Percentiles rank a stretch among this genome's conserved stretches.
These are phyloP conservation scores for Aculops lycopersici DNA, from an alignment of 1,140 invertebrate genomes.

Conservation along the genomic window DNA sequence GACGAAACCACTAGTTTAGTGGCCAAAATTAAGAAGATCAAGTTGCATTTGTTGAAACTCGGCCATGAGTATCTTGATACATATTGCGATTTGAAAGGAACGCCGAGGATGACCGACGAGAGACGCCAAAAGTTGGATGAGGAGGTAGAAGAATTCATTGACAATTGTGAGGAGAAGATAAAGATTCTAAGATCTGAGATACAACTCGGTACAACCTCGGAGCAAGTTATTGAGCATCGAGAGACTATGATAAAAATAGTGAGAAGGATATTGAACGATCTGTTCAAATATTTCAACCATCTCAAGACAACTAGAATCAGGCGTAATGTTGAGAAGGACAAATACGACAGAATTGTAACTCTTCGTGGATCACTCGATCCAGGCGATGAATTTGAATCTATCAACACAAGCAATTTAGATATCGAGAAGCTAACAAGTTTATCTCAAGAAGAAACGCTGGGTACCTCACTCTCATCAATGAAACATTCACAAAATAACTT, in stretches of 20 bases:
- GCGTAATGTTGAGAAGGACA: slow-evolving; percentile 40
- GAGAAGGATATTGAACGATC: slow-evolving; percentile 20
- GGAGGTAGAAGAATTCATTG: slow-evolving; percentile 47
- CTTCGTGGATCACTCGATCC: not conserved
- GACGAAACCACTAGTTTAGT: slow-evolving; percentile 6
- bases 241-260: slow-evolving; percentile 14
- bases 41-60: slow-evolving; percentile 46
- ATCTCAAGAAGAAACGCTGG: not conserved
- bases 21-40: slow-evolving; percentile 37
- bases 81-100: slow-evolving; percentile 25
- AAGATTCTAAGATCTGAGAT: slow-evolving; percentile 32
- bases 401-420: not conserved
- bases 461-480: not conserved
- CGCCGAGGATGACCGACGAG: slow-evolving; percentile 34
- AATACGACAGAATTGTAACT: slow-evolving; percentile 19
- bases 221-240: slow-evolving; percentile 16
- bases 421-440: not conserved
- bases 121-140: slow-evolving; percentile 53
- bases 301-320: slow-evolving; percentile 54
- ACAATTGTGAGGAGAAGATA: slow-evolving; percentile 37
- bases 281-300: slow-evolving; percentile 56
- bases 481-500: not conserved
- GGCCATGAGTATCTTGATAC: slow-evolving; percentile 53
- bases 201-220: slow-evolving; percentile 11
- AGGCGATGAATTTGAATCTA: not conserved